These are phyloP conservation scores for Andrena hattorfiana DNA, from an alignment of 2,888 invertebrate genomes.

Conservation along the genomic window DNA sequence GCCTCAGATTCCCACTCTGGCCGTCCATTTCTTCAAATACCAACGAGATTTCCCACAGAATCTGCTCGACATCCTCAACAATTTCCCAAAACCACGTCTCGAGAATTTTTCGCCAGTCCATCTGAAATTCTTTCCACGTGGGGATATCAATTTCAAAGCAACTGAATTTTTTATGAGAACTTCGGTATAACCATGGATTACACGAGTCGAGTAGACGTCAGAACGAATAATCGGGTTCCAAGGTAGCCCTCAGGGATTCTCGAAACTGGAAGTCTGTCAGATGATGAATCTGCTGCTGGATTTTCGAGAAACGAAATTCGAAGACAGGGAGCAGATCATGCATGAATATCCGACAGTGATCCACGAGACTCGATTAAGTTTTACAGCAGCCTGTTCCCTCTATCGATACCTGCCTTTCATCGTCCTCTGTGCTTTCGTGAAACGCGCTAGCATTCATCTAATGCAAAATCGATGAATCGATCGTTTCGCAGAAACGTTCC, in stretches of 20 bases:
- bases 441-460: constrained; percentile 17
- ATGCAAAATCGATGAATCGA: constrained; percentile 28
- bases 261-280: not conserved
- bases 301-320: constrained; percentile 13
- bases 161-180: not conserved
- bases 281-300: not conserved
- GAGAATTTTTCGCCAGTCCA: not conserved
- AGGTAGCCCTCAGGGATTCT: not conserved
- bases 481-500: not conserved
- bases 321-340: constrained; percentile 9
- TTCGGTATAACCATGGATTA: not conserved
- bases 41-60: not conserved
- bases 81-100: no score
- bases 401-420: constrained; percentile 20
- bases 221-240: not conserved
- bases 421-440: not conserved
- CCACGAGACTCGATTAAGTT: constrained; percentile 32
- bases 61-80: no score
- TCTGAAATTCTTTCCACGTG: not conserved
- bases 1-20: not conserved
- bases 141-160: not conserved
- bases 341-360: constrained; percentile 22
- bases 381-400: constrained; percentile 9
- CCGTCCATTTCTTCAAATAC: not conserved
- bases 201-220: not conserved